Evolutionary conservation across 2,797 vertebrate genomes (phyloP).

Genomic region (Meda fulgida): DNA sequence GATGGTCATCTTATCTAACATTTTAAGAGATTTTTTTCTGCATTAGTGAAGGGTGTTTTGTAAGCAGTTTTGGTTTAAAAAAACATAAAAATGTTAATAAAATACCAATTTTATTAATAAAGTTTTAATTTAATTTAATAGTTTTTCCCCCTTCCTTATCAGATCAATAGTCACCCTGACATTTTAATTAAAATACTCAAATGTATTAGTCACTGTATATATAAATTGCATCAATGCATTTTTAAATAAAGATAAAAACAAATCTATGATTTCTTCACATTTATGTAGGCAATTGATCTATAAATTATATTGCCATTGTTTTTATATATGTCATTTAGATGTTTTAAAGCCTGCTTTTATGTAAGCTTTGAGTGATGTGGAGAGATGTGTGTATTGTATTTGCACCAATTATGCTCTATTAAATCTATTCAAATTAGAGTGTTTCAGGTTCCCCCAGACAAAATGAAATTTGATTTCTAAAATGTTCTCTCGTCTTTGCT

Average conservation of each 20-base stretch:
- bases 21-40: neutral
- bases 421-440: constrained; percentile 76
- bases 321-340: constrained; percentile 19
- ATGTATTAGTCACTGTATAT: neutral
- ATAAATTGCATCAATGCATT: neutral
- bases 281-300: neutral
- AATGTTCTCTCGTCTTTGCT: constrained; percentile 77
- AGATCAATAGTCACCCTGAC: neutral
- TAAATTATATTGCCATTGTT: constrained; percentile 19
- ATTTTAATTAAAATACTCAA: neutral
- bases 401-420: constrained; percentile 73
- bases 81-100: neutral
- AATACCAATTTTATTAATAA: neutral
- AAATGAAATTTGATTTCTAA: constrained; percentile 83
- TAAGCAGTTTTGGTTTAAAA: neutral
- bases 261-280: neutral
- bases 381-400: constrained; percentile 40
- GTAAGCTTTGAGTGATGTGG: constrained; percentile 33
- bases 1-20: no score
- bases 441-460: constrained; percentile 75
- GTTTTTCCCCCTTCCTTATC: neutral
- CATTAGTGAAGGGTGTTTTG: neutral
- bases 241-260: neutral
- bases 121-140: neutral
- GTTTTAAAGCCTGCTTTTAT: constrained; percentile 39